phyloP scores from a whole-genome alignment of 2,888 invertebrate species.

The Oscheius sp. region DNA sequence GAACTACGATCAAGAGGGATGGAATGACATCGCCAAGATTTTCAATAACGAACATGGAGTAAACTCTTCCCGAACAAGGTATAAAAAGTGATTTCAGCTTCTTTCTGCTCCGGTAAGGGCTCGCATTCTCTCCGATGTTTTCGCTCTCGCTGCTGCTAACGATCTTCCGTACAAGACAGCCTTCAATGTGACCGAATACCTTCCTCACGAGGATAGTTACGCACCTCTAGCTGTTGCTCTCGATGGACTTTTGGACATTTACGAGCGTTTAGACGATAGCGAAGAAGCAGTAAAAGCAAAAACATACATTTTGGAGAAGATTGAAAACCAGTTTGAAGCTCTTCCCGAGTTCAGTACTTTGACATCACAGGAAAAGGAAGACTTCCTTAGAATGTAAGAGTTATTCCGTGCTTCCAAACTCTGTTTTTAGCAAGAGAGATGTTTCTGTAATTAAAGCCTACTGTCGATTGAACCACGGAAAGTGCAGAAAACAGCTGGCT shows the following conservation, averaged over 20 bases:
- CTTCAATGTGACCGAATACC: conserved; percentile 52
- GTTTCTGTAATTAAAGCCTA: conserved; percentile 12
- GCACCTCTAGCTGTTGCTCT: conserved; percentile 35
- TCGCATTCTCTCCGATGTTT: conserved; percentile 87
- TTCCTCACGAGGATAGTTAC: conserved; percentile 46
- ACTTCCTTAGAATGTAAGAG: conserved; percentile 8
- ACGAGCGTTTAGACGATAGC: conserved; percentile 29
- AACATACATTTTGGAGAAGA: conserved; percentile 17
- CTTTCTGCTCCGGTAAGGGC: conserved; percentile 73
- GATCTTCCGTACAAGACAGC: conserved; percentile 76
- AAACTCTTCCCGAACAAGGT: background rate
- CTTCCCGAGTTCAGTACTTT: conserved; percentile 10
- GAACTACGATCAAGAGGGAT: conserved; percentile 55
- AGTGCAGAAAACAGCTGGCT: conserved; percentile 22
- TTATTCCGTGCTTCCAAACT: background rate
- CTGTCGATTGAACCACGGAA: conserved; percentile 24
- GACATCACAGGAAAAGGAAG: conserved; percentile 9
- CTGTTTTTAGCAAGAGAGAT: conserved; percentile 25
- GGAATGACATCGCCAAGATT: conserved; percentile 49
- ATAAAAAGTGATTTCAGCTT: conserved; percentile 18
- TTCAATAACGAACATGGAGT: conserved; percentile 44
- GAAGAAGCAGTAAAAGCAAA: conserved; percentile 23
- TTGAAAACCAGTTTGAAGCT: conserved; percentile 16
- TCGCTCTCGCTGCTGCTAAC: conserved; percentile 77
- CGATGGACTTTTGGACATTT: conserved; percentile 23